A percentile compares a stretch with the other conserved stretches of the same genome.
Conservation (phyloP, 2,888 invertebrate species). For the Entomobrya multifasciata region DNA sequence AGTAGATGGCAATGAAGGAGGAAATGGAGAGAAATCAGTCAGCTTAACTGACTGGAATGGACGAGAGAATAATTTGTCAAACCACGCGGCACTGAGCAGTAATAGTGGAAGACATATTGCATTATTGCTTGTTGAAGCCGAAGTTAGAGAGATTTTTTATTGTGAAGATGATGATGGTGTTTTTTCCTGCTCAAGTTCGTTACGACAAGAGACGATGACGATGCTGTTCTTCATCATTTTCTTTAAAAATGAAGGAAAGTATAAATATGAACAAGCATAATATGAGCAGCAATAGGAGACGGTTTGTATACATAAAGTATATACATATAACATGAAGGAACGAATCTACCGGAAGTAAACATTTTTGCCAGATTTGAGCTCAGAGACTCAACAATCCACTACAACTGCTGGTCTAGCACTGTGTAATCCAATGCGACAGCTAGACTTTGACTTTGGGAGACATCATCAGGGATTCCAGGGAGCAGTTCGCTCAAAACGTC, state of each 20-base stretch:
- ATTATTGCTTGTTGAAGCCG: not conserved
- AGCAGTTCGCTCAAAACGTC: conserved; percentile 56
- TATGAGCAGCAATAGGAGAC: not conserved
- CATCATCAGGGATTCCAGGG: conserved; percentile 51
- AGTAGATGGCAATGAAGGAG: not conserved
- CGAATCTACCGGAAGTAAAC: conserved; percentile 33
- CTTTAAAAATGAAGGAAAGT: not conserved
- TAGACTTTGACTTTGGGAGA: not conserved
- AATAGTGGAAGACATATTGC: not conserved
- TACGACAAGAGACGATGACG: not conserved
- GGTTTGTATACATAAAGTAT: not conserved
- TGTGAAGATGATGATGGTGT: not conserved
- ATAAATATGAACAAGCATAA: conserved; percentile 3
- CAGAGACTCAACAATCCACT: not conserved
- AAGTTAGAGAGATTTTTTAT: not conserved
- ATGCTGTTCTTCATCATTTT: not conserved
- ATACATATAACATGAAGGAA: not conserved
- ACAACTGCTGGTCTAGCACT: not conserved
- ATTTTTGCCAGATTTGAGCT: conserved; percentile 3
- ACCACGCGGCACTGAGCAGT: conserved; percentile 30
- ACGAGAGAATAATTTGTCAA: conserved; percentile 71
- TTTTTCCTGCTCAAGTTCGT: not conserved
- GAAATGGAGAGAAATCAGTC: conserved; percentile 42
- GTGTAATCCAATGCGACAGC: not conserved
- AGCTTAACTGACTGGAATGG: conserved; percentile 70